phyloP scores from a whole-genome alignment of 2,888 invertebrate genomes.

The Chesias legatella region DNA sequence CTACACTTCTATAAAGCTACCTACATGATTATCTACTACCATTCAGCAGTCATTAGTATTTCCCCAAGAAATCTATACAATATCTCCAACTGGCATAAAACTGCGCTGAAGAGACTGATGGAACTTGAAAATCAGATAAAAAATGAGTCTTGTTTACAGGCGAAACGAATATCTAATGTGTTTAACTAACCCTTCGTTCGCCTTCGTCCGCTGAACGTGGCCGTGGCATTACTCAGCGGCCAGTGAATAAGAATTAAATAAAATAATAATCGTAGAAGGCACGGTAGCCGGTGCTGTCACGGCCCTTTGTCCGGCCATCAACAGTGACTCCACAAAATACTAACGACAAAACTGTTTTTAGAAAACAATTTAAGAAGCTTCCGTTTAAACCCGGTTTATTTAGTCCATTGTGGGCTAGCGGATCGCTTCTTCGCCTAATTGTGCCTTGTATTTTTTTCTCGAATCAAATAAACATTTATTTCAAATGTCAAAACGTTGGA shows the following conservation, averaged over 20 bases:
- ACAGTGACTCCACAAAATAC: conserved; percentile 46
- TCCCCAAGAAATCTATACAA: no score
- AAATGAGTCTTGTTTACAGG: no score
- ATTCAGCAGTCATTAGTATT: no score
- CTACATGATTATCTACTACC: no score
- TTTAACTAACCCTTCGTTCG: no score
- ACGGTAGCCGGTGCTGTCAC: conserved; percentile 39
- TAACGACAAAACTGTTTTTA: conserved; percentile 71
- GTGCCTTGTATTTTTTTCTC: conserved; percentile 39
- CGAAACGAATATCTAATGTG: no score
- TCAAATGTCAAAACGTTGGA: conserved; percentile 36
- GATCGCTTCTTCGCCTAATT: conserved; percentile 66
- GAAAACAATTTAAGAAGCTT: conserved; percentile 76
- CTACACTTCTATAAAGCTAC: no score
- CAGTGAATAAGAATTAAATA: conserved; percentile 27
- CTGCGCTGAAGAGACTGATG: no score
- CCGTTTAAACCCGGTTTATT: conserved; percentile 68
- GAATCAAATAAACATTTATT: conserved; percentile 69
- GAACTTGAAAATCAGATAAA: no score
- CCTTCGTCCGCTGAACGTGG: neutral
- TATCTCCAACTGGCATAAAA: no score
- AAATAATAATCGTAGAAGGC: conserved; percentile 23
- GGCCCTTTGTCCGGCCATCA: conserved; percentile 50
- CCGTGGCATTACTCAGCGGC: conserved; percentile 15
- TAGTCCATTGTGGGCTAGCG: conserved; percentile 65